A percentile compares a stretch with the other conserved stretches of the same genome.
phyloP scores from a whole-genome alignment of 2,797 vertebrate genomes.

The Schizopygopsis pylzovi region DNA sequence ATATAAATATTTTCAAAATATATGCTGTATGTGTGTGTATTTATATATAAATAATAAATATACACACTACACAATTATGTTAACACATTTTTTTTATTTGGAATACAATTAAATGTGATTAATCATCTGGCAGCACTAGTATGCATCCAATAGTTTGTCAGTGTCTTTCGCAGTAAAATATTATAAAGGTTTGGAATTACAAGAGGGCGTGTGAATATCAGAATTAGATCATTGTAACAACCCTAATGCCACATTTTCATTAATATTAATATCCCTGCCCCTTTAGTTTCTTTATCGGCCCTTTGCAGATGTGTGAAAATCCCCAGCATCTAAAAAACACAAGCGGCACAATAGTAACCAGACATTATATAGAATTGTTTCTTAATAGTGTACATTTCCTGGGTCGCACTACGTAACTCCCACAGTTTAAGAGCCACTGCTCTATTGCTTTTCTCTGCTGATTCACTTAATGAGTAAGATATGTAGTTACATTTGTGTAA shows the following conservation, averaged over 20 bases:
- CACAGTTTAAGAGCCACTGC: neutral
- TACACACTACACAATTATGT: too few relatives aligned
- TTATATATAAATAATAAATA: too few relatives aligned
- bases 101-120: too few relatives aligned
- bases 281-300: neutral
- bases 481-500: conserved; percentile 12
- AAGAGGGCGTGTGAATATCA: neutral
- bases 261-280: neutral
- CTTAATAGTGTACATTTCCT: neutral
- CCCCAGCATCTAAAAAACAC: neutral
- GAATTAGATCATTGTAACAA: neutral
- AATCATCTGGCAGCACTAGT: too few relatives aligned
- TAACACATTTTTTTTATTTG: too few relatives aligned
- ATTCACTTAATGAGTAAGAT: neutral
- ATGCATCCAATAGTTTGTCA: neutral
- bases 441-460: neutral
- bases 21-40: too few relatives aligned
- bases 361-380: neutral
- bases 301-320: neutral
- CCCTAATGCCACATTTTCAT: neutral
- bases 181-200: neutral
- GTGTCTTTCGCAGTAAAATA: neutral
- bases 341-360: neutral
- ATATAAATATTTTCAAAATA: too few relatives aligned
- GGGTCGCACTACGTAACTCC: neutral